Base-by-base conservation (phyloP, 2,797 vertebrate genomes). In the Poeciliopsis presidionis region DNA sequence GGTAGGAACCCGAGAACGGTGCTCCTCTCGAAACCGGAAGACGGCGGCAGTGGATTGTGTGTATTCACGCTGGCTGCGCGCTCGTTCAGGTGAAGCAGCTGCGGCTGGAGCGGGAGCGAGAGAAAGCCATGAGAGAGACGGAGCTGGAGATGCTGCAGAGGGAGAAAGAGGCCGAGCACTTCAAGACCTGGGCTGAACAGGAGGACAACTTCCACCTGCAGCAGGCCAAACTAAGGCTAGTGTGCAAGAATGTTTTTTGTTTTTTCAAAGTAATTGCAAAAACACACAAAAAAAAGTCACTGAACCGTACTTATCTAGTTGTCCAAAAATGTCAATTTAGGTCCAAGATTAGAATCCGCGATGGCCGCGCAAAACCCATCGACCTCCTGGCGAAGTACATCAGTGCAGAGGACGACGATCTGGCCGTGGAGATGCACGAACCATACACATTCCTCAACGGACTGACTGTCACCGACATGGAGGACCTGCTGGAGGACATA, bases 131-230 rank as follows among this genome's bases (percentile, higher is more conserved):
- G 97, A 93, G 98, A 0, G 98, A 99, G 91, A 97, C 97, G 47
- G 98, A 99, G 93, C 93, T 99, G 91, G 98, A 99, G 93, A 96
- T 99, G 97, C 94, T 99, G 85, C 98, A 99, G 93, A 94, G 98
- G 36, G 98, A 99, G 90, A 99, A 99, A 78, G 98, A 99, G 91
- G 98, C 98, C 0, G 98, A 99, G 72, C 98, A 99, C 93, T 99
- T 99, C 88, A 99, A 99, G 93, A 99, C 98, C 0, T 99, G 98
- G 98, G 98, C 98, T 53, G 98, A 99, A 82, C 98, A 99, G 87
- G 98, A 99, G 75, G 98, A 99, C 93, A 97, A 98, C 91, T 99
- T 99, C 92, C 98, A 99, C 85, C 93, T 99, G 77, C 98, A 98
- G 2, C 98, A 99, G 91, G 98, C 98, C 89, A 99, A 99, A 93